Evolutionary conservation across 2,113 vertebrate species (phyloP).

Genomic region (Cephalopterus ornatus): DNA sequence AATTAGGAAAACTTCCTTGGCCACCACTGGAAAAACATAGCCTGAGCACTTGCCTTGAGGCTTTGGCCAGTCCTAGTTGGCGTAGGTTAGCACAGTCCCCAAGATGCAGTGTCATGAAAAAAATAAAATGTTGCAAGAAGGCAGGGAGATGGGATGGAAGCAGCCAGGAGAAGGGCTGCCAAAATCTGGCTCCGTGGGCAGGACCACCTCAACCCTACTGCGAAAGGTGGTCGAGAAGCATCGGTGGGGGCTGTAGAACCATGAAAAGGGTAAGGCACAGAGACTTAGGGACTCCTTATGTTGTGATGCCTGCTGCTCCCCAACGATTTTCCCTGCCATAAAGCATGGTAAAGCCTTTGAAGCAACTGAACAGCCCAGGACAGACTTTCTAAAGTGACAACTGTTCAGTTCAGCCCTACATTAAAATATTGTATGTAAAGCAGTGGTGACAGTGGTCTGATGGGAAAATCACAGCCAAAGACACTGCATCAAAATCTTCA

Average conservation of each 20-base stretch:
- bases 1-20: not conserved
- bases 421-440: not conserved
- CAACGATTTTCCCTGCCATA: not conserved
- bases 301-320: not conserved
- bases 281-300: not conserved
- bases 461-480: not conserved
- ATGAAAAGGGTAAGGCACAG: not conserved
- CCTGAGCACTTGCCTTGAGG: not conserved
- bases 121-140: not conserved
- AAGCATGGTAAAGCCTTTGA: not conserved
- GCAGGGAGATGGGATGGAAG: not conserved
- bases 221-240: accelerated
- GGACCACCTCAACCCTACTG: not conserved
- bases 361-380: not conserved
- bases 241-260: not conserved
- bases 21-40: accelerated
- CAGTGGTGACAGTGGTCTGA: not conserved
- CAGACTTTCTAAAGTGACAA: not conserved
- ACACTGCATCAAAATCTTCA: not conserved
- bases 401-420: accelerated
- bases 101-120: not conserved
- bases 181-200: not conserved
- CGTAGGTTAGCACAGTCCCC: accelerated
- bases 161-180: not conserved
- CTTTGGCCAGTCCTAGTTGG: not conserved